Evolutionary conservation across 2,113 vertebrate species (phyloP).

Genomic region (Cyanoliseus patagonus): DNA sequence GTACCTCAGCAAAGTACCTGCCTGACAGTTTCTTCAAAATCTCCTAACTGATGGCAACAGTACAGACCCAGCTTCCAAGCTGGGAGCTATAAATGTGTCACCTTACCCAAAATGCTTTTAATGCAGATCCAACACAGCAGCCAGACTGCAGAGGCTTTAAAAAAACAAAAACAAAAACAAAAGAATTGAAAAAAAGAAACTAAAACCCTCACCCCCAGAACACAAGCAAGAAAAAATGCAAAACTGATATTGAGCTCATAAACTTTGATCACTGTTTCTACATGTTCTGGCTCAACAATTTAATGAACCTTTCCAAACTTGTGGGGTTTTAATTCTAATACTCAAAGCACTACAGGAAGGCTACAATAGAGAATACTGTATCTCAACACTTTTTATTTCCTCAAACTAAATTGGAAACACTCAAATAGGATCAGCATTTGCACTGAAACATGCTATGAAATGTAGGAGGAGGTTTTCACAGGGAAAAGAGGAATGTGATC

Average conservation of each 20-base stretch:
- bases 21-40: not conserved
- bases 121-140: not conserved
- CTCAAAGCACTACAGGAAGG: not conserved
- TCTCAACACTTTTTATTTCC: not conserved
- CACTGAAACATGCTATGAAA: not conserved
- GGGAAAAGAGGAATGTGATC: not conserved
- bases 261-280: not conserved
- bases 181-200: not conserved
- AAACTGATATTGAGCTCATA: accelerated
- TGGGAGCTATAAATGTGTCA: not conserved
- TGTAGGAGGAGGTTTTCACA: not conserved
- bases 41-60: not conserved
- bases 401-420: not conserved
- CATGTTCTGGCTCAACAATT: not conserved
- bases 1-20: not conserved
- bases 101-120: not conserved
- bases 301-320: not conserved
- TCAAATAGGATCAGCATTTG: not conserved
- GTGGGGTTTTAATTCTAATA: not conserved
- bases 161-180: not conserved
- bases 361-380: not conserved
- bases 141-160: not conserved
- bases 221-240: not conserved
- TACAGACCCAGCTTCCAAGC: not conserved
- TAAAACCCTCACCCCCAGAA: not conserved